Evolutionary conservation across 2,888 invertebrate genomes (phyloP), one percentile per base, ranked within the genome.

Genomic region (Ophion costatus): DNA sequence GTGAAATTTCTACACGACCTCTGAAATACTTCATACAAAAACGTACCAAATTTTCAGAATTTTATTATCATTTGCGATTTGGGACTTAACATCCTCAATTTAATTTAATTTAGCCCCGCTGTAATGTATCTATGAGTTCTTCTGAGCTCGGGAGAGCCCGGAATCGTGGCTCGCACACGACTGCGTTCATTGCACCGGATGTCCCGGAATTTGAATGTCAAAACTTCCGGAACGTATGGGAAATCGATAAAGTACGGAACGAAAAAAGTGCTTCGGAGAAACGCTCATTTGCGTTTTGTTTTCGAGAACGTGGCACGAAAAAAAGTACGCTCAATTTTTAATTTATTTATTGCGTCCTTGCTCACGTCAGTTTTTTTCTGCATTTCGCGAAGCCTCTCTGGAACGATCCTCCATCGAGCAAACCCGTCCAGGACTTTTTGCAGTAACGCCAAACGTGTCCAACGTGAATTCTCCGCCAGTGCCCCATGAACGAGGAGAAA

Each of bases 181-280:
- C 51, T 51, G 14, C 14, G 51, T 14, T 51, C 17, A 51, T 51
- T 14, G 17, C 11, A 51, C 51, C 17, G 17, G 14, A 51, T 17
- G 51, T 51, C 51, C 51, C 51, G 17, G 24, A 10, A 61, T 61
- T 20, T 61, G 22, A 22, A 61, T 61, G 61, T 22, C 20, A 22
- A 61, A 61, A 61, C 61, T 51, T 51, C 51, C 51, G 51, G 51
- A 51, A 51, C 51, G 51, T 51, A 51, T 51, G 17, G 51, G 17
- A 51, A 51, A 51, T 51, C 51, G 51, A 51, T 51, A 51, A 51
- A 51, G 51, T 14, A 17, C 51, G 51, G 45, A 33, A 33, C 11
- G n/a, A 20, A 38, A 22, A 61, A 33, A 64, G 24, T 24, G 33
- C 61, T 38, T 38, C 9, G 22, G 63, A 75, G 61, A 75, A 75